phyloP scores from a whole-genome alignment of 2,888 invertebrate species.

The Macrostomum cliftonense region DNA sequence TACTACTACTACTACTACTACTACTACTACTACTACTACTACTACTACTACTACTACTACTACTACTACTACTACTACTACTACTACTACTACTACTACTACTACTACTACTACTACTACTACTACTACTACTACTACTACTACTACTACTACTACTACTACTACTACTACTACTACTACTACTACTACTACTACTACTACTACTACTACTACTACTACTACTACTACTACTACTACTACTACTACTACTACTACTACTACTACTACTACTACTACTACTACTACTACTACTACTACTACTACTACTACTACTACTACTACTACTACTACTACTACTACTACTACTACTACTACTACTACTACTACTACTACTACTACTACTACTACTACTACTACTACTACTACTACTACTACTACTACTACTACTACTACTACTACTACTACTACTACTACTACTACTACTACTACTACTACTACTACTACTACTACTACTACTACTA shows the following conservation, averaged over 20 bases:
- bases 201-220: conserved; percentile 16
- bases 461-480: too few species aligned
- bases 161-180: conserved; percentile 1
- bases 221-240: conserved; percentile 15
- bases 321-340: conserved; percentile 15
- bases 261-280: conserved; percentile 13
- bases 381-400: conserved; percentile 1
- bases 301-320: conserved; percentile 15
- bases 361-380: conserved; percentile 9
- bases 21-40: too few species aligned
- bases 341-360: conserved; percentile 16
- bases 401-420: conserved; percentile 1
- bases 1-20: too few species aligned
- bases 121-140: neutral
- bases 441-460: conserved; percentile 5
- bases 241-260: conserved; percentile 7
- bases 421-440: conserved; percentile 2
- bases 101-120: too few species aligned
- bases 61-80: too few species aligned
- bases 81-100: too few species aligned
- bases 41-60: too few species aligned
- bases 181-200: conserved; percentile 14
- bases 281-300: conserved; percentile 14
- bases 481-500: neutral
- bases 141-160: neutral